Conservation (phyloP, 2,888 invertebrate genomes). For the Lithosia quadra region DNA sequence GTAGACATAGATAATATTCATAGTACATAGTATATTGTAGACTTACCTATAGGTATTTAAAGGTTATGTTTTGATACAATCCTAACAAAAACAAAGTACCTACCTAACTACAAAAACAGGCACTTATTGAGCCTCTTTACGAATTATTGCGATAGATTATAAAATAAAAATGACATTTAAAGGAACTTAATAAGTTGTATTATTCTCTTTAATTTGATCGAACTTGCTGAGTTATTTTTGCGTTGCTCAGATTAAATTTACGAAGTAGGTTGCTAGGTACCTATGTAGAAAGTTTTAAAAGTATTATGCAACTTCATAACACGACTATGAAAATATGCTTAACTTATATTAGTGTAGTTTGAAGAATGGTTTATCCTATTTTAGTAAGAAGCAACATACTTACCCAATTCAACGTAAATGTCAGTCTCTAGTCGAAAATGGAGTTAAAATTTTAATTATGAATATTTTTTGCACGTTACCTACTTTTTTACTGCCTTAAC, state of each 20-base stretch:
- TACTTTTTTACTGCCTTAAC: neutral
- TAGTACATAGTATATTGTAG: neutral
- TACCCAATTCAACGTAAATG: neutral
- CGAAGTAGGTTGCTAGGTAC: neutral
- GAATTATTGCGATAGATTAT: too few species aligned
- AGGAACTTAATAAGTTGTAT: neutral
- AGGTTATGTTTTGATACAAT: constrained; percentile 2
- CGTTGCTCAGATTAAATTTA: neutral
- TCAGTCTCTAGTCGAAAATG: neutral
- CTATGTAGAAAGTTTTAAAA: neutral
- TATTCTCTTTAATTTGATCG: neutral
- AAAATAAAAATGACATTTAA: too few species aligned
- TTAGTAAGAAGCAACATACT: neutral
- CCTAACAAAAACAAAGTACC: neutral
- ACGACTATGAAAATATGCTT: neutral
- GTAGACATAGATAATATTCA: neutral
- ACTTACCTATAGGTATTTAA: neutral
- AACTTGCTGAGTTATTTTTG: neutral
- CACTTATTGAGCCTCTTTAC: too few species aligned
- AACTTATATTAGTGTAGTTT: too few species aligned
- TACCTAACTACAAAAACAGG: too few species aligned
- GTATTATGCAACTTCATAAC: neutral
- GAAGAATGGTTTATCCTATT: neutral
- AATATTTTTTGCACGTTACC: neutral
- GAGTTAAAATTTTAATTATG: too few species aligned